These are phyloP conservation scores for Leucozona laternaria DNA, from an alignment of 2,888 invertebrate genomes.

Conservation along the genomic window DNA sequence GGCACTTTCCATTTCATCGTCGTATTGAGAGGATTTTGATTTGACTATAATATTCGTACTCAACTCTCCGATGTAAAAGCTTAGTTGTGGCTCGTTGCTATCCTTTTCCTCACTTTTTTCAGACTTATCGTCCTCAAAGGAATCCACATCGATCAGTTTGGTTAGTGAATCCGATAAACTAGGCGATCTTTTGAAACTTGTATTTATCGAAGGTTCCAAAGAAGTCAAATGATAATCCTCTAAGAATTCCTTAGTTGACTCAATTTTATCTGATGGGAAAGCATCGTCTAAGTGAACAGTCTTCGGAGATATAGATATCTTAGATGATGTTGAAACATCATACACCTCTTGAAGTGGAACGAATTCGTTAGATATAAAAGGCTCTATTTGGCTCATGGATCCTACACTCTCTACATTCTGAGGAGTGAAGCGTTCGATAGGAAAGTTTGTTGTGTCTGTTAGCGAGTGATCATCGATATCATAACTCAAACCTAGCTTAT, in stretches of 20 bases:
- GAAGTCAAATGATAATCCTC: conserved; percentile 3
- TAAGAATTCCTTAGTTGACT: neutral
- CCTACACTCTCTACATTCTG: neutral
- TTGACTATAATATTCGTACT: conserved; percentile 83
- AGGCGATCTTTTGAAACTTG: conserved; percentile 7
- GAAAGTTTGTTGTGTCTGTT: conserved; percentile 7
- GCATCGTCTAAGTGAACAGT: neutral
- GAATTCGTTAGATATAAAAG: neutral
- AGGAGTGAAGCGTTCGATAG: neutral
- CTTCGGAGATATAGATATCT: neutral
- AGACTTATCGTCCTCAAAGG: neutral
- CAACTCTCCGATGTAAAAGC: conserved; percentile 83
- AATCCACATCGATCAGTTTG: neutral
- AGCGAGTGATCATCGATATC: neutral
- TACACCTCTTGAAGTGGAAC: neutral
- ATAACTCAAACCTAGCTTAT: neutral
- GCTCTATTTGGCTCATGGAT: neutral
- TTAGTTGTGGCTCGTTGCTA: conserved; percentile 76
- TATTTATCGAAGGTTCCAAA: neutral
- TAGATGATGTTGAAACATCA: neutral
- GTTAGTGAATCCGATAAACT: conserved; percentile 31
- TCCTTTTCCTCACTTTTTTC: conserved; percentile 76
- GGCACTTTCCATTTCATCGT: conserved; percentile 77
- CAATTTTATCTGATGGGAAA: neutral
- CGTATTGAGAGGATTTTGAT: conserved; percentile 77